Evolutionary conservation across 2,797 vertebrate genomes (phyloP).

Genomic region (Gallirallus australis): DNA sequence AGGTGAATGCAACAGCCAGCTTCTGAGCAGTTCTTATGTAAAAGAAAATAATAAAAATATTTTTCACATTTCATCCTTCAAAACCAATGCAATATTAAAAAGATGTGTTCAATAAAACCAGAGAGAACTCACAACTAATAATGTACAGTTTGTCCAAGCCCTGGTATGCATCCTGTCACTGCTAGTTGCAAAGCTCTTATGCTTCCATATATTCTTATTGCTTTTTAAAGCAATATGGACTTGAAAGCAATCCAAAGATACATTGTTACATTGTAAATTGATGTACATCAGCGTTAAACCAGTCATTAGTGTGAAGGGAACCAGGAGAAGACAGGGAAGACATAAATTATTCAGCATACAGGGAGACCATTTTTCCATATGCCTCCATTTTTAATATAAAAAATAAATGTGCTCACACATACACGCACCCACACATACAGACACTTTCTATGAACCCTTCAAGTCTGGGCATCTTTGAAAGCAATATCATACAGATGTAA

Average conservation of each 20-base stretch:
- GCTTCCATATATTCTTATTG: slow-evolving; percentile 21
- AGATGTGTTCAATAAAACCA: not conserved
- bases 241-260: slow-evolving; percentile 56
- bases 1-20: not conserved
- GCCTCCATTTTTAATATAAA: slow-evolving; percentile 22
- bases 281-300: slow-evolving; percentile 24
- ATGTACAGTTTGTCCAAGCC: not conserved
- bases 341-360: slow-evolving; percentile 59
- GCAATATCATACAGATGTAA: not conserved
- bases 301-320: slow-evolving; percentile 47
- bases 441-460: not conserved
- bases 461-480: not conserved
- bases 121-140: slow-evolving; percentile 33
- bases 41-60: not conserved
- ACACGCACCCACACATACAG: not conserved
- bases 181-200: slow-evolving; percentile 16
- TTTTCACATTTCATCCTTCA: slow-evolving; percentile 21
- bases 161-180: not conserved
- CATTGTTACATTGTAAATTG: slow-evolving; percentile 52
- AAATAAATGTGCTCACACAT: not conserved
- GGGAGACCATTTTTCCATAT: slow-evolving; percentile 26
- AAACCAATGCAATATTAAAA: slow-evolving; percentile 51
- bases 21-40: not conserved
- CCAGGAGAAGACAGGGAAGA: not conserved
- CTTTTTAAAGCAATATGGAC: slow-evolving; percentile 48